Evolutionary conservation across 2,888 invertebrate species (phyloP).

Genomic region (Volucella zonaria): DNA sequence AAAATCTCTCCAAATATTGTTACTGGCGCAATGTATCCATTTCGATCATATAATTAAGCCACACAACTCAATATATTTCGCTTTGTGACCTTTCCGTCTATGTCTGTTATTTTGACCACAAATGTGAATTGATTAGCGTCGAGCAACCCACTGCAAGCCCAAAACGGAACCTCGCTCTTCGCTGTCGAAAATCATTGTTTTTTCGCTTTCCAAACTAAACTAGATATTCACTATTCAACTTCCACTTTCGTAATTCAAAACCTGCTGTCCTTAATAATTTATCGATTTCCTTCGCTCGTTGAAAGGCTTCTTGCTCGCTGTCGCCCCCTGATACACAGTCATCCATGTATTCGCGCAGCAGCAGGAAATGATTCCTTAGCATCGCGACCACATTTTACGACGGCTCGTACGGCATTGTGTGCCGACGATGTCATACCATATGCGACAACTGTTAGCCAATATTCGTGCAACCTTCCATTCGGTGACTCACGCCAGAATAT

Average conservation of each 20-base stretch:
- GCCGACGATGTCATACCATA: too few relatives aligned
- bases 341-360: too few relatives aligned
- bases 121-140: conserved; percentile 22
- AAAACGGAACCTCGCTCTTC: conserved; percentile 25
- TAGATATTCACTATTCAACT: conserved; percentile 9
- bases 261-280: conserved; percentile 15
- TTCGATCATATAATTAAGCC: conserved; percentile 37
- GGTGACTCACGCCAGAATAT: too few relatives aligned
- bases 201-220: conserved; percentile 8
- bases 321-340: too few relatives aligned
- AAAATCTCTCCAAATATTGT: conserved; percentile 22
- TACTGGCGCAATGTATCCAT: conserved; percentile 32
- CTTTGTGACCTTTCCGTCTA: conserved; percentile 20
- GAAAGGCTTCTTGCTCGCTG: conserved; percentile 6
- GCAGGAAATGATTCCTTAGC: too few relatives aligned
- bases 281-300: conserved; percentile 2
- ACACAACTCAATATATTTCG: conserved; percentile 37
- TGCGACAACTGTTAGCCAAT: too few relatives aligned
- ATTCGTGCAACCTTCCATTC: too few relatives aligned
- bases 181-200: conserved; percentile 6
- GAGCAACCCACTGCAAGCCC: conserved; percentile 31
- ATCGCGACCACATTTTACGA: too few relatives aligned
- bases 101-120: neutral
- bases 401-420: too few relatives aligned
- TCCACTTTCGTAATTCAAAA: conserved; percentile 23